These are phyloP conservation scores for Tachina lurida DNA, from an alignment of 2,888 invertebrate species.

Conservation along the genomic window DNA sequence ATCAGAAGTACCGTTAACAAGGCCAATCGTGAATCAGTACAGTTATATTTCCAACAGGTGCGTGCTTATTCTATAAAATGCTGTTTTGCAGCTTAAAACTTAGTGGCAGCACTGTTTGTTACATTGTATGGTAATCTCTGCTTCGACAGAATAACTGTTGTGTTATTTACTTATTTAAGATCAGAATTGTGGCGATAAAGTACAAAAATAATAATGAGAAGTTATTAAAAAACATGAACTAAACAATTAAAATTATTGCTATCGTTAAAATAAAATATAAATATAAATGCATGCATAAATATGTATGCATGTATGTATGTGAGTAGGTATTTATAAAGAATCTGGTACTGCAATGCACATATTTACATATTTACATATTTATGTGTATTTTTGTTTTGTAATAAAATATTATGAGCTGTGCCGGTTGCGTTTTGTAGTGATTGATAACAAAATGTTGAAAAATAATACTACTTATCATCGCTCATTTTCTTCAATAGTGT, in stretches of 20 bases:
- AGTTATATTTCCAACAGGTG: too few species aligned
- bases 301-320: not conserved
- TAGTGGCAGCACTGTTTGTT: not conserved
- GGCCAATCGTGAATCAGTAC: too few species aligned
- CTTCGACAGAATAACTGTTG: not conserved
- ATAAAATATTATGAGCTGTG: not conserved
- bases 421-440: constrained; percentile 26
- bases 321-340: not conserved
- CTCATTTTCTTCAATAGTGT: too few species aligned
- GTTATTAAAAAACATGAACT: not conserved
- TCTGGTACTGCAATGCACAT: not conserved
- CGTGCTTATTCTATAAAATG: too few species aligned
- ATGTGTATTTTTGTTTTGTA: not conserved
- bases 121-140: constrained; percentile 5
- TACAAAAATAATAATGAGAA: constrained; percentile 1
- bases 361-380: too few species aligned
- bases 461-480: not conserved
- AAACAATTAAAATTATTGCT: constrained; percentile 2
- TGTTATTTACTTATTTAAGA: not conserved
- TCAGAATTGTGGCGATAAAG: constrained; percentile 22
- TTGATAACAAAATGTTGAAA: constrained; percentile 40
- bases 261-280: constrained; percentile 2
- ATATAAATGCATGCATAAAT: not conserved
- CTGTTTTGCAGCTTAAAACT: not conserved
- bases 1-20: too few species aligned